Evolutionary conservation across 2,888 invertebrate genomes (phyloP).

Genomic region (Margaritifera margaritifera): DNA sequence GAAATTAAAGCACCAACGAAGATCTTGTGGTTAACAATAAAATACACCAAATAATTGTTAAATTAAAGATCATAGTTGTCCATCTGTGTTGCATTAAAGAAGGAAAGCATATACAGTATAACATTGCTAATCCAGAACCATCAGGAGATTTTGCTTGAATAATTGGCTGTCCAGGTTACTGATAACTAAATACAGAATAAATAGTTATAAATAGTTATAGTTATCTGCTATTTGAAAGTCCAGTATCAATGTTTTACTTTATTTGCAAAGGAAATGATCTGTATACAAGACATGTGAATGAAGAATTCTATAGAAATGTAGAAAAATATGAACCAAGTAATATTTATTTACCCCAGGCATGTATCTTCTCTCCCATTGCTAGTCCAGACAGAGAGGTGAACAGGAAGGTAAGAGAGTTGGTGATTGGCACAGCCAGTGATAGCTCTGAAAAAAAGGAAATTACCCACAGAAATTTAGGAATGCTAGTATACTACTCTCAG

Average conservation of each 20-base stretch:
- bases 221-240: not conserved
- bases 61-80: too few species aligned
- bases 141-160: too few species aligned
- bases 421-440: slow-evolving; percentile 86
- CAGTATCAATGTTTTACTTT: not conserved
- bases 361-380: slow-evolving; percentile 80
- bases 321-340: not conserved
- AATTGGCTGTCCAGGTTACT: too few species aligned
- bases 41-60: too few species aligned
- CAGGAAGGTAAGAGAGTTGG: slow-evolving; percentile 89
- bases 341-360: slow-evolving; percentile 45
- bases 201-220: not conserved
- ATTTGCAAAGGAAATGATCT: not conserved
- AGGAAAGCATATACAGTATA: too few species aligned
- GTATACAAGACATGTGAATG: not conserved
- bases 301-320: not conserved
- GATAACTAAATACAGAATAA: too few species aligned
- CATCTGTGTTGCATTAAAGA: too few species aligned
- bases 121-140: too few species aligned
- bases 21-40: too few species aligned
- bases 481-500: not conserved
- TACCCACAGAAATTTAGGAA: not conserved
- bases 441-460: slow-evolving; percentile 82
- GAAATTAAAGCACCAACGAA: too few species aligned
- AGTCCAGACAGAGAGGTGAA: slow-evolving; percentile 86